Conservation (phyloP, 2,888 invertebrate species). For the Schrankia costaestrigalis region DNA sequence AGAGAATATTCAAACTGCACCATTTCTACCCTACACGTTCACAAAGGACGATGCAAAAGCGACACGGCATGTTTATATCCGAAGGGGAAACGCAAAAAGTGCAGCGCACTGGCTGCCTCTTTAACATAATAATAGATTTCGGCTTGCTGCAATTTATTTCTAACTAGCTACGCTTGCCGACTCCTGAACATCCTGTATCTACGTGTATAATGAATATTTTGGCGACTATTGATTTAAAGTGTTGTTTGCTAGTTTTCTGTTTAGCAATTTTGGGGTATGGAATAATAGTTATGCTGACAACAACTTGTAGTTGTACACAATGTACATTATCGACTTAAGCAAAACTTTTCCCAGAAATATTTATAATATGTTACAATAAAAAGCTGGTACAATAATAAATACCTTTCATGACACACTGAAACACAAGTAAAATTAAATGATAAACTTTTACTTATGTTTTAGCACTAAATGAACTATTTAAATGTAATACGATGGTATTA, state of each 20-base stretch:
- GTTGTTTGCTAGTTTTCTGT: background rate
- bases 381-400: too few species aligned
- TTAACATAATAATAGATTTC: constrained; percentile 74
- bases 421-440: too few species aligned
- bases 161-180: constrained; percentile 40
- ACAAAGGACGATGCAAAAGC: constrained; percentile 42
- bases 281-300: too few species aligned
- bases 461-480: too few species aligned
- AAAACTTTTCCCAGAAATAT: too few species aligned
- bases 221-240: constrained; percentile 18
- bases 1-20: constrained; percentile 12
- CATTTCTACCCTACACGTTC: constrained; percentile 25
- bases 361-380: too few species aligned
- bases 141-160: constrained; percentile 57
- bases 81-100: constrained; percentile 56
- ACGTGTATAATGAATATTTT: constrained; percentile 11
- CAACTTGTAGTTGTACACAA: too few species aligned
- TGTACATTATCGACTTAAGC: too few species aligned
- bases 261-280: too few species aligned
- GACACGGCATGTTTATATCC: constrained; percentile 64
- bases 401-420: too few species aligned
- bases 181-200: constrained; percentile 21
- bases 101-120: constrained; percentile 53
- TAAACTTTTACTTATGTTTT: too few species aligned
- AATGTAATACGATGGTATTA: too few species aligned